Evolutionary conservation across 2,888 invertebrate genomes (phyloP), one percentile per base, ranked within the genome.

Genomic region (Drosophila sordidula): DNA sequence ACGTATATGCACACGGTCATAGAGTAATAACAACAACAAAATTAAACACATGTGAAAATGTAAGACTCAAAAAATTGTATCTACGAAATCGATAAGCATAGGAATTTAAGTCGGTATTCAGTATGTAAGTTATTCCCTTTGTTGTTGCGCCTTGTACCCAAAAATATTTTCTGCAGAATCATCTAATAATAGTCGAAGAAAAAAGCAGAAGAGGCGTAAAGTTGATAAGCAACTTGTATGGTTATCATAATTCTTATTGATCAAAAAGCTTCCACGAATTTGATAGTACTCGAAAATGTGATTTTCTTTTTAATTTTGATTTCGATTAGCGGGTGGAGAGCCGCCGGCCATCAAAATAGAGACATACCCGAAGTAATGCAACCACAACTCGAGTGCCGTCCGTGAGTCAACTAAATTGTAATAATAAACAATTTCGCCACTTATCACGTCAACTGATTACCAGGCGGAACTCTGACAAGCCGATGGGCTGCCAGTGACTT

Each of bases 381-480:
- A 6, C 18, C 11, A 3, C 11, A 18, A 12, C 11, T 54, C 32
- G 32, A 58, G 46, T 18, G 38, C 29, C n/a, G n/a, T 46, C 45
- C 14, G 38, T 78, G 80, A 80, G 47, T 80, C 80, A 84, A 71
- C 49, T 6, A 0, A 47, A 42, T 29, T 34, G 26, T 16, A 54
- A 59, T 70, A 76, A 74, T 70, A 51, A 34, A 42, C n/a, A 41
- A 64, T 62, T 34, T 26, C 18, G 9, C 3, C 3, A n/a, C 76
- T 84, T 84, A 80, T 84, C 80, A 70, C 4, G 0, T 26, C 6
- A 8, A 22, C 58, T 72, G 73, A 71, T 71, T 41, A 56, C 44
- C 29, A n/a, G 22, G 2, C 34, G 25, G 42, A 36, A 38, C 44
- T 9, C 25, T 26, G 25, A 2, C 9, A 2, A 45, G 36, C 45